Evolutionary conservation across 2,113 vertebrate species (phyloP), one percentile per base, ranked within the genome.

Genomic region (Pedetes capensis): DNA sequence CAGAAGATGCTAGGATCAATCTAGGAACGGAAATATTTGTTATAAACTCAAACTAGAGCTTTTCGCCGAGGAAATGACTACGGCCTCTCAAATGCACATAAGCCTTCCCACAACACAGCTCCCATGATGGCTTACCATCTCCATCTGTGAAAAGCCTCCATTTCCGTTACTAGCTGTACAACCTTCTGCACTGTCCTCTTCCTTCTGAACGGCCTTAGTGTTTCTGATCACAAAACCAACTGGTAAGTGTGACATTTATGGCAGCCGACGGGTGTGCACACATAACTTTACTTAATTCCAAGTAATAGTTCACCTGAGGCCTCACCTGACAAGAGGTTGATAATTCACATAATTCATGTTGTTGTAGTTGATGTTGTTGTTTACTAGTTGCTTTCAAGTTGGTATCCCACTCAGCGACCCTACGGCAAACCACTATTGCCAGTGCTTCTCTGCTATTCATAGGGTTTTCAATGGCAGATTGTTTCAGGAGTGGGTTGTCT

Each of bases 11-110:
- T 72, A 72, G 59, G 94, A 95, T 91, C 94, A 95, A 88, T 75
- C 89, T 96, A 81, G 90, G 91, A 95, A 93, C 97, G 97, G 97
- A 96, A 98, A 96, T 96, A 96, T 89, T 92, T 97, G 83, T 95
- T 96, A 95, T 94, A 95, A 96, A 97, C 94, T 92, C 96, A 96
- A 91, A 97, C 94, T 72, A 69, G 92, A 96, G 86, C 17, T 94
- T 53, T 49, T 5, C 9, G 64, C 12, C n/a, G n/a, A 71, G 55
- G 51, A 76, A 49, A 64, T 29, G 20, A 49, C 92, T 57, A 22
- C 42, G 47, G 51, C 68, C 29, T 17, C 64, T 85, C 59, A 78
- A 82, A 98, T 93, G 53, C 44, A 75, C 69, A 72, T 78, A 66
- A 89, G 82, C 89, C 80, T 97, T 95, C 96, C 96, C 91, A 92